Conservation (phyloP, 30 jellyfish, hydroid and myxozoan genomes). For the Aurelia aurita complex sp. Pacific region DNA sequence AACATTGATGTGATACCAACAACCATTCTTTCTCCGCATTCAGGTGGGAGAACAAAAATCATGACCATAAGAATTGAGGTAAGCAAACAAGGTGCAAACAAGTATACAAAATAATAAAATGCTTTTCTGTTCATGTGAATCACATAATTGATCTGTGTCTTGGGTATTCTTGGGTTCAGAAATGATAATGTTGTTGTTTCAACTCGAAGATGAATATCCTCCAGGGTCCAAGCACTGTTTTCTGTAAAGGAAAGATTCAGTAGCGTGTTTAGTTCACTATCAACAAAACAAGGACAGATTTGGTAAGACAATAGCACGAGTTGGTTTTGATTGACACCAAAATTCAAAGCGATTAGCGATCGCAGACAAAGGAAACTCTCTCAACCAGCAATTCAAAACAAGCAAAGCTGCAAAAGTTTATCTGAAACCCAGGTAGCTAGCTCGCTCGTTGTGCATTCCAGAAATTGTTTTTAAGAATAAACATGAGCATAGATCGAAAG, state of each 20-base stretch:
- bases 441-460: no score
- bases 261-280: no score
- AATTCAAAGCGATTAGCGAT: no score
- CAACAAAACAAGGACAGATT: no score
- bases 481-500: no score
- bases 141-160: constrained; percentile 29
- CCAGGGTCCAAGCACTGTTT: constrained; percentile 73
- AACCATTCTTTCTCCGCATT: constrained; percentile 85
- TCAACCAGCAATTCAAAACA: no score
- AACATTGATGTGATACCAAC: constrained; percentile 71
- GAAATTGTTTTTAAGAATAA: no score
- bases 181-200: constrained; percentile 28
- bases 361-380: no score
- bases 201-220: not conserved
- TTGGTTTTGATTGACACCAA: no score
- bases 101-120: constrained; percentile 57
- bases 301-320: no score
- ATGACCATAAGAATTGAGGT: constrained; percentile 59
- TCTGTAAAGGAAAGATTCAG: constrained; percentile 7
- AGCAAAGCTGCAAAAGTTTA: no score
- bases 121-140: constrained; percentile 58
- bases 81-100: constrained; percentile 72
- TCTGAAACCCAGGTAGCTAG: no score
- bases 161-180: constrained; percentile 38
- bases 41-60: constrained; percentile 69